Evolutionary conservation across 2,888 invertebrate species (phyloP), one percentile per base, ranked within the genome.

Genomic region (Dynastes tityus): DNA sequence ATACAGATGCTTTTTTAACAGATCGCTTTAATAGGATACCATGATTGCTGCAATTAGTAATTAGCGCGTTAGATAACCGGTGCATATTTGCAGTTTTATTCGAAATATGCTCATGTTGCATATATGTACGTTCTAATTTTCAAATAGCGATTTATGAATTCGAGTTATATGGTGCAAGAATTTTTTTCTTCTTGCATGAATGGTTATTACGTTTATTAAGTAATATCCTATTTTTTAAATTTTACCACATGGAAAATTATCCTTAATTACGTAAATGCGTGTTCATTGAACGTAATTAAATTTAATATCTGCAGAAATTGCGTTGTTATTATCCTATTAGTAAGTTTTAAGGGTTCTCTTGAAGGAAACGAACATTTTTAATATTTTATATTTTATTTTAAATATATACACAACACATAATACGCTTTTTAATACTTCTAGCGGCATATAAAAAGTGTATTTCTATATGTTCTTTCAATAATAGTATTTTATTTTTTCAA

Each of bases 351-450:
- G 22, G 9, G 8, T 1, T 63, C 13, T n/a, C n/a, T 16, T 5
- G 40, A 65, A 65, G 65, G 53, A 71, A 13, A 16, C 37, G 29
- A 37, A 55, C 53, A 29, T 55, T 8, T 45, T 45, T 45, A 45
- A 45, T 74, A 16, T 45, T 74, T 70, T 71, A 55, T 37, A 55
- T 77, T 58, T 77, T 77, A 77, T 77, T 77, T 77, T 63, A 77
- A 70, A 61, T 77, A 77, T 77, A 64, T 77, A 77, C 77, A 77
- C 77, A 77, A 77, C 45, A 77, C 49, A 68, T 51, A 77, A 77
- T 77, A 71, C 77, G 63, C 77, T 77, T 77, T 77, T 70, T 71
- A 70, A 68, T 70, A 77, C 77, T 77, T 70, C n/a, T 61, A 58
- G 71, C 51, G 70, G 77, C 70, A 77, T 51, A 40, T 67, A 77